Conservation (phyloP, 1,140 invertebrate species). For the Brachionus paranguensis region DNA sequence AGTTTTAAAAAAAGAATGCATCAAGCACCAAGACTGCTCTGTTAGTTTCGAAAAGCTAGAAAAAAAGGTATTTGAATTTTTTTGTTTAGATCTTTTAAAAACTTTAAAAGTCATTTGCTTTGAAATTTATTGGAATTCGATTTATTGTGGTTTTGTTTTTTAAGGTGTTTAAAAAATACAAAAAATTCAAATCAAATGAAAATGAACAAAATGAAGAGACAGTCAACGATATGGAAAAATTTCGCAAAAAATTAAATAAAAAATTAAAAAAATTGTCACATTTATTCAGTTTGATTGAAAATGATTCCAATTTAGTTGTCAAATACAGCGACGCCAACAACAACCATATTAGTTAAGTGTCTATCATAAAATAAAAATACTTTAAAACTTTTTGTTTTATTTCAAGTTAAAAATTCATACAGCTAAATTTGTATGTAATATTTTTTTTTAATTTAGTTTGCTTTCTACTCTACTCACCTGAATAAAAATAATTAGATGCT, state of each 20-base stretch:
- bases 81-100: not conserved
- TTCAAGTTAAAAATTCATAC: not conserved
- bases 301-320: not conserved
- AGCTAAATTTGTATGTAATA: conserved; percentile 12
- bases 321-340: not conserved
- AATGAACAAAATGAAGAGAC: not conserved
- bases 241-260: conserved; percentile 33
- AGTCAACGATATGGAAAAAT: not conserved
- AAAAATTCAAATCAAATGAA: conserved; percentile 8
- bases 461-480: not conserved
- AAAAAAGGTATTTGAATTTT: not conserved
- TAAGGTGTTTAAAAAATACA: conserved; percentile 13
- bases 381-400: not conserved
- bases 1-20: conserved; percentile 16
- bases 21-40: not conserved
- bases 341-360: not conserved
- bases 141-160: not conserved
- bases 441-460: not conserved
- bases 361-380: conserved; percentile 22
- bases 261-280: conserved; percentile 35
- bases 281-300: not conserved
- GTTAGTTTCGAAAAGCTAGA: conserved; percentile 1
- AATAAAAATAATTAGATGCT: not conserved
- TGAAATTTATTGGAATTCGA: not conserved
- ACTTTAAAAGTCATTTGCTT: not conserved